A percentile compares a stretch with the other conserved stretches of the same genome.
phyloP scores from a whole-genome alignment of 2,888 invertebrate genomes.

The Allolobophora icterica region DNA sequence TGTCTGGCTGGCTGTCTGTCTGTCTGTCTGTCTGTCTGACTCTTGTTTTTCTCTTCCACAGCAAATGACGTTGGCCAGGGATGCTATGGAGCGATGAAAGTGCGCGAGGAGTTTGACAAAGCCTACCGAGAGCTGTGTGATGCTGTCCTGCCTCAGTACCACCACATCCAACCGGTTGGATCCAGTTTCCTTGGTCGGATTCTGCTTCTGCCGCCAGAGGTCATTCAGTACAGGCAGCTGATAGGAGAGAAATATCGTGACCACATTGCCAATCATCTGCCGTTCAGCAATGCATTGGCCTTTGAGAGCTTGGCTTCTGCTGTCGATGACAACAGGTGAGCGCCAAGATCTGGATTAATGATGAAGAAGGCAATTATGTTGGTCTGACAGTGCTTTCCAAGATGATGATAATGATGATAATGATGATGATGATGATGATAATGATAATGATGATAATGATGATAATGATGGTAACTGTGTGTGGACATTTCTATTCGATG shows the following conservation, averaged over 20 bases:
- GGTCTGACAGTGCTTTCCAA: no score
- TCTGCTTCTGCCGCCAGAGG: slow-evolving; percentile 37
- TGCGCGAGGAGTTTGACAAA: slow-evolving; percentile 93
- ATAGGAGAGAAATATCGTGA: slow-evolving; percentile 30
- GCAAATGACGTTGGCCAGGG: slow-evolving; percentile 97
- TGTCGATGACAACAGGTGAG: slow-evolving; percentile 3
- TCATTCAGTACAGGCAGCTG: slow-evolving; percentile 35
- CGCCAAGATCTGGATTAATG: not conserved
- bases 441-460: not conserved
- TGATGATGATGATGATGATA: not conserved
- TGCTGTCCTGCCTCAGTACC: slow-evolving; percentile 58
- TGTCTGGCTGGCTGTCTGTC: slow-evolving; percentile 6
- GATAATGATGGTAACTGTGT: no score
- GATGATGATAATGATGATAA: not conserved
- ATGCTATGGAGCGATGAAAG: slow-evolving; percentile 90
- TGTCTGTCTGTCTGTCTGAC: slow-evolving; percentile 22
- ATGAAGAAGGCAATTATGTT: no score
- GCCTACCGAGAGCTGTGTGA: slow-evolving; percentile 80
- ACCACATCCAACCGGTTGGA: slow-evolving; percentile 42
- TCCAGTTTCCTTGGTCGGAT: slow-evolving; percentile 39
- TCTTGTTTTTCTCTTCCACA: slow-evolving; percentile 49
- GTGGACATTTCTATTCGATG: not conserved
- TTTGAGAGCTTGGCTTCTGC: not conserved
- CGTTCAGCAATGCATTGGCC: not conserved
- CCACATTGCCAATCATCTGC: not conserved